A percentile compares a stretch with the other conserved stretches of the same genome.
These are phyloP conservation scores for Heterodera filipjevi DNA, from an alignment of 2,888 invertebrate genomes.

Conservation along the genomic window DNA sequence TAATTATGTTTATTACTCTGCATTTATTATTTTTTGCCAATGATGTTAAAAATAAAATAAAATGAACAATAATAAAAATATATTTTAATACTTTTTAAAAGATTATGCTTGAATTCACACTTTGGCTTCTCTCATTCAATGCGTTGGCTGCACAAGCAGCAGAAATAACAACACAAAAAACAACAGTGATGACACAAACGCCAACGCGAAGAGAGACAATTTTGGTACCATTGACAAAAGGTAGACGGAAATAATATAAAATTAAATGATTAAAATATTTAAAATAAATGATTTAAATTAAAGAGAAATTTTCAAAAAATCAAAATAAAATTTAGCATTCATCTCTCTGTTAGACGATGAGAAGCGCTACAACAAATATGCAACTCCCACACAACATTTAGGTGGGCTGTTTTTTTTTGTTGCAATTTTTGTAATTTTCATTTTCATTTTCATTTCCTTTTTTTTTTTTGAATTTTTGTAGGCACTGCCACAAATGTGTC, in stretches of 20 bases:
- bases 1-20: conserved; percentile 1
- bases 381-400: conserved; percentile 61
- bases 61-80: not conserved
- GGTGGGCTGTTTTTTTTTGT: no score
- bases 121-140: conserved; percentile 7
- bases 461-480: conserved; percentile 30
- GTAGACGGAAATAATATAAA: not conserved
- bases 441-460: not conserved
- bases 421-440: conserved; percentile 18
- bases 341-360: conserved; percentile 55
- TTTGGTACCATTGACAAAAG: conserved; percentile 15
- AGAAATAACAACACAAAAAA: not conserved
- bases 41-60: conserved; percentile 11
- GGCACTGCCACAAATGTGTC: conserved; percentile 63
- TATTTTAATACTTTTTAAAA: conserved; percentile 1
- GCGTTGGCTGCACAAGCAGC: not conserved
- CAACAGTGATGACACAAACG: not conserved
- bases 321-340: conserved; percentile 40
- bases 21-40: conserved; percentile 2
- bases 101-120: conserved; percentile 9
- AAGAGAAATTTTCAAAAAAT: no score
- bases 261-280: not conserved
- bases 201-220: not conserved
- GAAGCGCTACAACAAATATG: conserved; percentile 58
- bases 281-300: not conserved